phyloP scores from a whole-genome alignment of 2,797 vertebrate species.

The Momotus momota region DNA sequence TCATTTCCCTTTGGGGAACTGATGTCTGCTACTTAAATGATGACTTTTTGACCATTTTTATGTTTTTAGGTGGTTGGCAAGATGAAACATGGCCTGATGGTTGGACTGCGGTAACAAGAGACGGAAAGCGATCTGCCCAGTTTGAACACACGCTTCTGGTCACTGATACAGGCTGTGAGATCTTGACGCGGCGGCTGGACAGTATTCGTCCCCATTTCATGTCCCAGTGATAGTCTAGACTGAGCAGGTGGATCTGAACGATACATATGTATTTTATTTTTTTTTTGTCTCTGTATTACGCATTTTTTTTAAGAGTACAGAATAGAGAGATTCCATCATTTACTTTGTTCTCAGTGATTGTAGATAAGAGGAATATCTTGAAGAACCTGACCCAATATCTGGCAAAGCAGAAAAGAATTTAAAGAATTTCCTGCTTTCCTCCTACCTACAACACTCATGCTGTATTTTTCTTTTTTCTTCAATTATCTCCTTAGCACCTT shows the following conservation, averaged over 20 bases:
- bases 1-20: background rate
- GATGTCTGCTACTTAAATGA: background rate
- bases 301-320: slow-evolving; percentile 74
- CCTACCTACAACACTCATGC: slow-evolving; percentile 31
- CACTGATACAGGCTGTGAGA: slow-evolving; percentile 95
- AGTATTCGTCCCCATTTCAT: slow-evolving; percentile 92
- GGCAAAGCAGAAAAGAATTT: slow-evolving; percentile 67
- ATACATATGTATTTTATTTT: background rate
- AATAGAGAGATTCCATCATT: slow-evolving; percentile 66
- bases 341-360: slow-evolving; percentile 73
- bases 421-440: slow-evolving; percentile 62
- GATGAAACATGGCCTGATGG: slow-evolving; percentile 99
- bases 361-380: slow-evolving; percentile 64
- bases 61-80: slow-evolving; percentile 92
- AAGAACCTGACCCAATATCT: slow-evolving; percentile 62
- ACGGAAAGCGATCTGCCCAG: slow-evolving; percentile 97
- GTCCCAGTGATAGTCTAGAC: slow-evolving; percentile 83
- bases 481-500: slow-evolving; percentile 62
- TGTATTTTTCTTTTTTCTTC: slow-evolving; percentile 31
- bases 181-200: slow-evolving; percentile 91
- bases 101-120: slow-evolving; percentile 96
- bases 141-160: slow-evolving; percentile 98
- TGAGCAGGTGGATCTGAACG: slow-evolving; percentile 6
- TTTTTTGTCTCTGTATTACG: slow-evolving; percentile 66
- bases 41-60: background rate